phyloP scores from a whole-genome alignment of 1,140 invertebrate species.

The Rhynchophorus ferrugineus region DNA sequence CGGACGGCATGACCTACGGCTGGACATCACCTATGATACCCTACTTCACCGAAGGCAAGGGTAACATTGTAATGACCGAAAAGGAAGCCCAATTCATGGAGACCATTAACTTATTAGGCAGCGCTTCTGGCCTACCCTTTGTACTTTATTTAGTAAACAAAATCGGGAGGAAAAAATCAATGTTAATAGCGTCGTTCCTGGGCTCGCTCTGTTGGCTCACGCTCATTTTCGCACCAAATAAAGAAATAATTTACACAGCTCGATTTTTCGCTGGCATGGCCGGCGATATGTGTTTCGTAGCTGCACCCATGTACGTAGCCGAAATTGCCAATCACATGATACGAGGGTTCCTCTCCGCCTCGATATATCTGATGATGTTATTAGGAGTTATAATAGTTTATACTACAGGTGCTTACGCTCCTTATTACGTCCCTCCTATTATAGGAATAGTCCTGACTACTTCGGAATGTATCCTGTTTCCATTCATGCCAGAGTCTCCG shows the following conservation, averaged over 20 bases:
- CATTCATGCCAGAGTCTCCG: conserved; percentile 31
- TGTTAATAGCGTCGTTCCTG: conserved; percentile 48
- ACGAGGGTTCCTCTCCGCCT: too few species aligned
- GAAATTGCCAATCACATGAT: too few species aligned
- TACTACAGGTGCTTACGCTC: conserved; percentile 19
- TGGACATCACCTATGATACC: conserved; percentile 56
- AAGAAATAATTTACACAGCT: neutral
- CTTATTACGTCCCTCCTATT: conserved; percentile 18
- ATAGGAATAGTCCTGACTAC: conserved; percentile 24
- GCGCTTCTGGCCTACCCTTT: conserved; percentile 50
- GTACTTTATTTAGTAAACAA: conserved; percentile 48
- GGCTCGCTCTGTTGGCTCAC: conserved; percentile 53
- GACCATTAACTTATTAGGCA: conserved; percentile 55
- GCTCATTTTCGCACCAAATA: neutral
- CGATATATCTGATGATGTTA: conserved; percentile 28
- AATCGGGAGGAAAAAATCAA: conserved; percentile 54
- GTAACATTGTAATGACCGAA: conserved; percentile 33
- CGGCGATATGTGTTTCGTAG: too few species aligned
- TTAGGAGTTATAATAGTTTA: conserved; percentile 27
- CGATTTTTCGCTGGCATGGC: too few species aligned
- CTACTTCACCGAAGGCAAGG: conserved; percentile 35
- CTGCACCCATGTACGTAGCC: too few species aligned
- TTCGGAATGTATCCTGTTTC: conserved; percentile 19
- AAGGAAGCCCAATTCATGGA: conserved; percentile 52
- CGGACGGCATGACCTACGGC: conserved; percentile 39